A percentile compares a stretch with the other conserved stretches of the same genome.
These are phyloP conservation scores for Plecturocebus donacophilus DNA, from an alignment of 2,113 vertebrate species.

Conservation along the genomic window DNA sequence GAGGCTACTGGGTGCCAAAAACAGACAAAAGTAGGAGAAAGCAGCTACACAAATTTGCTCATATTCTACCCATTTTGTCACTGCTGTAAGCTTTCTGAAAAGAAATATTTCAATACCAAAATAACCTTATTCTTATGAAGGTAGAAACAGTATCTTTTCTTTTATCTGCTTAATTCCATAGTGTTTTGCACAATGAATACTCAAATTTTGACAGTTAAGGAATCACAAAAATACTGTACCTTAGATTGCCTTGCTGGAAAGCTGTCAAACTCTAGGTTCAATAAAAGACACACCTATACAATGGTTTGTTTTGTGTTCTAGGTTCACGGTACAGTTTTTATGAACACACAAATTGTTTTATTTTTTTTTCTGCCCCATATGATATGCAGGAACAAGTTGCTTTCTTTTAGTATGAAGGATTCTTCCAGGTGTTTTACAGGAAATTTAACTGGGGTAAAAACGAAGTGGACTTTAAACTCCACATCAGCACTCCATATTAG, in stretches of 20 bases:
- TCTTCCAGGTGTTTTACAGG: slow-evolving; percentile 44
- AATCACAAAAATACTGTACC: not conserved
- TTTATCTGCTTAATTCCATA: not conserved
- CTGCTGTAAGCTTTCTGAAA: not conserved
- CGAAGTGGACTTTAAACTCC: slow-evolving; percentile 48
- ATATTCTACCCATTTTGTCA: not conserved
- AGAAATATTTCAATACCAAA: slow-evolving; percentile 21
- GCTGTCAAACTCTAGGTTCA: not conserved
- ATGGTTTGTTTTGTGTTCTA: slow-evolving; percentile 34
- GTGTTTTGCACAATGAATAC: not conserved
- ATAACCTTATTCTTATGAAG: not conserved
- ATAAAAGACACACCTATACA: not conserved
- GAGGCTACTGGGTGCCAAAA: not conserved
- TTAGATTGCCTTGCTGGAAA: not conserved
- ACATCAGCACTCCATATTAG: not conserved
- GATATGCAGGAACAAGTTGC: not conserved
- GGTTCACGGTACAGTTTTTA: slow-evolving; percentile 12
- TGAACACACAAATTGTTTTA: not conserved
- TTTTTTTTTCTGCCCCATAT: not conserved
- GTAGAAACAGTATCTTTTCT: not conserved
- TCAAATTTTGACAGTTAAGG: not conserved
- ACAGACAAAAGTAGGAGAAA: not conserved
- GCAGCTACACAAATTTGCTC: not conserved
- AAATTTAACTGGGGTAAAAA: slow-evolving; percentile 54
- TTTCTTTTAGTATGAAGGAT: slow-evolving; percentile 49